These are phyloP conservation scores for Myotis planiceps DNA, from an alignment of 2,797 vertebrate species.

Conservation along the genomic window DNA sequence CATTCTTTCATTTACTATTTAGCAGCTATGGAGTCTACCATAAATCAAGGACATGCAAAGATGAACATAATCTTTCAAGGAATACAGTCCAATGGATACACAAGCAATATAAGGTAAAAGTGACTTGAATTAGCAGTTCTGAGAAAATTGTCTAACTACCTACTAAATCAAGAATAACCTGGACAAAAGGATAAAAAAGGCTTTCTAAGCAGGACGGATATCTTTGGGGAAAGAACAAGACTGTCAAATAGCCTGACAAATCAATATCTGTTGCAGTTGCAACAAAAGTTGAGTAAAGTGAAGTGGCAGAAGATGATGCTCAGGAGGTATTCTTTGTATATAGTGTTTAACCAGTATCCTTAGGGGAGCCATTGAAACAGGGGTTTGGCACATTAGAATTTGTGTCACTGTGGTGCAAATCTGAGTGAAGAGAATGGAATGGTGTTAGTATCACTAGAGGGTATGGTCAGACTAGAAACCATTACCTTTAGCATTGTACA, in stretches of 20 bases:
- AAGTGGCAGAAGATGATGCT: not conserved
- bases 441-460: not conserved
- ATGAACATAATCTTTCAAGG: not conserved
- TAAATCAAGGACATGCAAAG: not conserved
- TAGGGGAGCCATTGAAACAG: not conserved
- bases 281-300: not conserved
- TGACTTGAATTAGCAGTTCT: not conserved
- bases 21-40: not conserved
- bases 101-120: not conserved
- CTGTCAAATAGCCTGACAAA: not conserved
- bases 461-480: not conserved
- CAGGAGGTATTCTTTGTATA: not conserved
- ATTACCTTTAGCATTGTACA: not conserved
- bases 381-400: not conserved
- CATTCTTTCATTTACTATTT: conserved; percentile 29
- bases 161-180: not conserved
- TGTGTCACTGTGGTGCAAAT: not conserved
- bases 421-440: not conserved
- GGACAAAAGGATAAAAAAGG: not conserved
- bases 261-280: not conserved
- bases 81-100: not conserved
- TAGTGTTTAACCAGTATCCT: not conserved
- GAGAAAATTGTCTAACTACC: not conserved
- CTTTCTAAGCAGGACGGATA: not conserved
- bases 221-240: not conserved